A percentile compares a stretch with the other conserved stretches of the same genome.
Conservation (phyloP, 2,888 invertebrate species). For the Habrosyne pyritoides region DNA sequence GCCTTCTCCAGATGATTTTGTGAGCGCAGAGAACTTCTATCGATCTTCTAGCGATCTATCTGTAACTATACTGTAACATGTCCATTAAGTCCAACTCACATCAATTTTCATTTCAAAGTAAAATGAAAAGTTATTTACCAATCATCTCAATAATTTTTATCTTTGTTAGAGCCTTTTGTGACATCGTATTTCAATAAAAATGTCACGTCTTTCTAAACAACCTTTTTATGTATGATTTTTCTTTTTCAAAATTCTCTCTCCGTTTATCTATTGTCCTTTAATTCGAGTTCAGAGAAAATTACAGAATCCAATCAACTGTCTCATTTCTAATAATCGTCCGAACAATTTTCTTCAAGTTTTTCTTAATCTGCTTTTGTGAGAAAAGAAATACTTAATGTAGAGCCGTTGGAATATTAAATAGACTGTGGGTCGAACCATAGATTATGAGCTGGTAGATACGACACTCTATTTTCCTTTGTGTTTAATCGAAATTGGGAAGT, state of each 20-base stretch:
- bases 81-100: too few relatives aligned
- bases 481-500: too few relatives aligned
- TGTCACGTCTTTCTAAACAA: neutral
- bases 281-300: conserved; percentile 1
- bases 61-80: too few relatives aligned
- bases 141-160: neutral
- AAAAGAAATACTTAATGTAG: neutral
- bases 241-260: neutral
- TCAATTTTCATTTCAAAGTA: too few relatives aligned
- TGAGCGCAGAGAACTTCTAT: too few relatives aligned
- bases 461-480: too few relatives aligned
- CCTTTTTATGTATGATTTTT: neutral
- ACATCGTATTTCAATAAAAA: neutral
- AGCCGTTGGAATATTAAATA: neutral
- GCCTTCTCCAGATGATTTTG: too few relatives aligned
- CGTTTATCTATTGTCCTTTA: neutral
- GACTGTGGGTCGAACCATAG: too few relatives aligned
- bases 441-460: too few relatives aligned
- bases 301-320: neutral
- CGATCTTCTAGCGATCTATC: too few relatives aligned
- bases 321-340: neutral
- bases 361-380: neutral
- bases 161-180: neutral
- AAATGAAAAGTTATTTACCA: too few relatives aligned
- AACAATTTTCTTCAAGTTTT: neutral